Evolutionary conservation across 2,113 vertebrate genomes (phyloP), one percentile per base, ranked within the genome.

Genomic region (Holacanthus passer): DNA sequence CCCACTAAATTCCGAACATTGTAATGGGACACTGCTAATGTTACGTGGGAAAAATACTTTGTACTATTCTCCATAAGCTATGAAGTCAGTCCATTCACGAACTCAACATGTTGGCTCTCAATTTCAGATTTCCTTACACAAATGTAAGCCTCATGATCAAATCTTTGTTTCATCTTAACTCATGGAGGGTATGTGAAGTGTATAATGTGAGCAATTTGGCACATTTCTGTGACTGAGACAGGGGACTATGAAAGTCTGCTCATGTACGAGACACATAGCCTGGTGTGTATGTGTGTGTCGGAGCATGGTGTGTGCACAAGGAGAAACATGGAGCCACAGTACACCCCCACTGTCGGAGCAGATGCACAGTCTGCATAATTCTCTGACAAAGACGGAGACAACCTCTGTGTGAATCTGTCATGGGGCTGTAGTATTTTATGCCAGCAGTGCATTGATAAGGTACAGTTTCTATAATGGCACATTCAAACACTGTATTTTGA

Each of bases 281-380:
- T 41, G 22, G 22, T 63, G 12, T 39, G 20, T 37, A 17, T 24
- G 59, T 39, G 48, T 72, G 22, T 17, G 12, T 55, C 35, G n/a
- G 48, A 43, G 63, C 13, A 37, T n/a, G 29, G 63, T 45, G 13
- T 5, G 13, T 56, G 35, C 47, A 43, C 71, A 73, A 59, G 59
- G 70, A 48, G 19, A 66, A 66, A 24, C 60, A 64, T 35, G 48
- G 37, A 60, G 48, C 37, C 27, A 47, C 2, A 37, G 45, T 43
- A 39, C 77, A 62, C 67, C 47, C 41, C 67, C 67, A 27, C 37
- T 27, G 27, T 2, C 56, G 31, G 32, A 41, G 47, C 67, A 71
- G 31, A 22, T 60, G 31, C 31, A 47, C 58, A 52, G 58, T 63
- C 43, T 78, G 56, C 64, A 78, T 60, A 50, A 60, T 37, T 77